Evolutionary conservation across 2,113 vertebrate genomes (phyloP), one percentile per base, ranked within the genome.

Genomic region (Pitta sordida): DNA sequence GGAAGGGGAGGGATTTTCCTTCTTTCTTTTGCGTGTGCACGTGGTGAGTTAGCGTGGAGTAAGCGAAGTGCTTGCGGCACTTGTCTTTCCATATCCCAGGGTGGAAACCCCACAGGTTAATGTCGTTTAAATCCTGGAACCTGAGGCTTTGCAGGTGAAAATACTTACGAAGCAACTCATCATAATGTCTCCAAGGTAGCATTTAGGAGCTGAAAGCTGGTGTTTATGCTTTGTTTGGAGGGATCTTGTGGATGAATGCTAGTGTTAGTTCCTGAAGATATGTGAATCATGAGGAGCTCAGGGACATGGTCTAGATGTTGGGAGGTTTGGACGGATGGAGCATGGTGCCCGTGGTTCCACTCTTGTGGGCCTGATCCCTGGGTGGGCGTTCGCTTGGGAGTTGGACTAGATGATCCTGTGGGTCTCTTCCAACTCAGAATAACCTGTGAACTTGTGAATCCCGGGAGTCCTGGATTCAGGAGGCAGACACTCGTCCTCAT

Each of bases 1-100:
- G 36, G 64, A 59, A 74, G 6, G 23, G 36, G 34, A 11, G 9
- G 41, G 58, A 24, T 64, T 81, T 87, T 84, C 71, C 34, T 41
- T 77, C 63, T 71, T 71, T 11, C 44, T 55, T 68, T 24, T 60
- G 17, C 3, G 0, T 2, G 21, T 37, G 27, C 27, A 2, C 0
- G 11, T 14, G 9, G 3, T 56, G 78, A n/a, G 32, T 56, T 62
- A 13, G 9, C 2, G 0, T 52, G 13, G 69, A 37, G 62, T 6
- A 37, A 68, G 73, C 41, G 27, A 1, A 0, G 3, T 58, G 52
- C 62, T 85, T 1, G 3, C 52, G 37, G 23, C 15, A 1, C 14
- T 44, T 39, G 53, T 13, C 49, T 59, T 39, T 49, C 59, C 5
- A 1, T 51, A 8, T 15, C 19, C 49, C 2, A 0, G 11, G 4